Percentiles rank a stretch among this genome's conserved stretches.
Evolutionary conservation across 2,113 vertebrate genomes (phyloP).

Genomic region (Furnarius figulus): DNA sequence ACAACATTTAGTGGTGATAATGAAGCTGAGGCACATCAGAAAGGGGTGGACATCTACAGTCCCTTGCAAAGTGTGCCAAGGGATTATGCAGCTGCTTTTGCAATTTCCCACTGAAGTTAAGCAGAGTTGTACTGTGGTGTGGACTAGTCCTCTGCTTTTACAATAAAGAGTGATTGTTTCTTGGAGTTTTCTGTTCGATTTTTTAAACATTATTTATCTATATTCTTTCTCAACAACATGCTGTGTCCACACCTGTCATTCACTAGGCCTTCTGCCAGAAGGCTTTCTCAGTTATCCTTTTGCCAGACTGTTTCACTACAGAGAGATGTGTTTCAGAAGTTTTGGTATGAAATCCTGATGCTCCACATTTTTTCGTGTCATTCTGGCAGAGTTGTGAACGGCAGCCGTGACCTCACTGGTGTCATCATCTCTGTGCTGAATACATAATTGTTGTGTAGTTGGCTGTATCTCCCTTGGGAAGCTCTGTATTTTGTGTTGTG

Average conservation of each 20-base stretch:
- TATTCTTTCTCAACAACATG: neutral
- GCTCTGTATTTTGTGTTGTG: neutral
- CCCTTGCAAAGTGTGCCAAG: neutral
- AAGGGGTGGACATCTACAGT: neutral
- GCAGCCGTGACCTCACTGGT: neutral
- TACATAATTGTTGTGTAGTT: neutral
- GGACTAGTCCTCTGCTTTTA: neutral
- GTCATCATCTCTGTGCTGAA: neutral
- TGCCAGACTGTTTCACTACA: neutral
- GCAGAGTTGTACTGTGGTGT: neutral
- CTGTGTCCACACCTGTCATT: neutral
- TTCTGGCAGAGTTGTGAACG: neutral
- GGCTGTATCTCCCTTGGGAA: neutral
- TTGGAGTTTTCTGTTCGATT: neutral
- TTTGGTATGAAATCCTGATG: neutral
- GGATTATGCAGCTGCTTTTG: neutral
- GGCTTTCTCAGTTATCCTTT: neutral
- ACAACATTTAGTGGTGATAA: neutral
- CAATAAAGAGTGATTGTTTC: neutral
- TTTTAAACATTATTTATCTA: neutral
- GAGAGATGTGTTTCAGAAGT: neutral
- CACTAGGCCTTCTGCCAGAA: neutral
- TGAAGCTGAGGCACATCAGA: neutral
- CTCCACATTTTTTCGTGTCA: neutral
- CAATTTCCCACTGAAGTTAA: neutral